Base-by-base conservation (phyloP, 2,888 invertebrate genomes). In the Trachelus troglodyta region DNA sequence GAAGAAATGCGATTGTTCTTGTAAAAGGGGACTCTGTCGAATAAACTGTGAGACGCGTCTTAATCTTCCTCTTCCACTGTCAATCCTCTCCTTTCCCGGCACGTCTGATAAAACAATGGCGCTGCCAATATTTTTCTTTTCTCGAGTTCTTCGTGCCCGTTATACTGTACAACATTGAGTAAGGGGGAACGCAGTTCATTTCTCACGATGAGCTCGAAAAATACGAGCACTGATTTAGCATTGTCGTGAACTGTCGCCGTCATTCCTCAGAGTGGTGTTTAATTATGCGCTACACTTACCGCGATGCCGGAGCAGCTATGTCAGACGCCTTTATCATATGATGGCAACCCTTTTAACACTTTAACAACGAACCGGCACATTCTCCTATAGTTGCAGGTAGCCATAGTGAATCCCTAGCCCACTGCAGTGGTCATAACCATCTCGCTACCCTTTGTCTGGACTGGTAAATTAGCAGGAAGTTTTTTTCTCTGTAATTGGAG, bases 171-270 rank as follows among this genome's bases (percentile, higher is more conserved):
- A 15, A 15, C 23, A 23, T 6, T 56, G 23, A 9, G 23, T 56
- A 23, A 23, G 6, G 79, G 73, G 79, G 79, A 83, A 84, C 82
- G 79, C 74, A 68, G 68, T 83, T 79, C 82, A 82, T 87, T 87
- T 83, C 83, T 87, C 81, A 40, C 35, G 81, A 77, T 79, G 23
- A 9, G 56, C 56, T 56, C 56, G 15, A 71, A 84, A 87, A 88
- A 87, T 88, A 86, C 83, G 86, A 84, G 79, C 79, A 78, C 79
- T 84, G 87, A 87, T 86, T 88, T 80, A 81, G 83, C 81, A 87
- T 85, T 87, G 87, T 87, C 87, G 85, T 82, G 75, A 79, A 33
- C 33, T 83, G 87, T 85, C 84, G 82, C 81, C 81, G 87, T 84
- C 85, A 83, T 82, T 87, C 83, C 81, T 83, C 81, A 80, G 82